Percentiles rank a stretch among this genome's conserved stretches.
These are phyloP conservation scores for Mesoligia furuncula DNA, from an alignment of 2,888 invertebrate genomes.

Conservation along the genomic window DNA sequence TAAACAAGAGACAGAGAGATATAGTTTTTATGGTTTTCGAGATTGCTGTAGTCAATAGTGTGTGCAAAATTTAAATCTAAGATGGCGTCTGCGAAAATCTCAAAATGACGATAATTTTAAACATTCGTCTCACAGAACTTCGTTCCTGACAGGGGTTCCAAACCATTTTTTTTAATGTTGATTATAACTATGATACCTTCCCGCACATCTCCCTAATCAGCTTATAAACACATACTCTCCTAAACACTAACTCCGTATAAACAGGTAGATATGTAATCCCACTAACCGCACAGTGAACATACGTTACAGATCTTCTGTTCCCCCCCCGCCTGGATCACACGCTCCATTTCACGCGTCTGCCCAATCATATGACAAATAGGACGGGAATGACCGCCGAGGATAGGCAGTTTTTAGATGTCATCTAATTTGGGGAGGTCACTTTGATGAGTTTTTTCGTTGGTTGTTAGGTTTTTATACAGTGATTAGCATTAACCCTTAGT, in stretches of 20 bases:
- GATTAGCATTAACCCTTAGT: too few species aligned
- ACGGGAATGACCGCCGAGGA: slow-evolving; percentile 31
- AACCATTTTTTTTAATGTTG: too few species aligned
- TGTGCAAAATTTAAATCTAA: too few species aligned
- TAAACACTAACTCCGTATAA: neutral
- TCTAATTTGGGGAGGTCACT: slow-evolving; percentile 39
- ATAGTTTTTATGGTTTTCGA: too few species aligned
- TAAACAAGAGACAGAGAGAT: too few species aligned
- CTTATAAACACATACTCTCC: neutral
- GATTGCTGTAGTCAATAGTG: too few species aligned
- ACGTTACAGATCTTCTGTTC: slow-evolving; percentile 31
- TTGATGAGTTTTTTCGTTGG: slow-evolving; percentile 10
- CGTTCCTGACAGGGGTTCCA: too few species aligned
- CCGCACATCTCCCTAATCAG: neutral
- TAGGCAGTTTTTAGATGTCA: slow-evolving; percentile 42
- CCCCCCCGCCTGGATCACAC: slow-evolving; percentile 37
- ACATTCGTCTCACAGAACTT: too few species aligned
- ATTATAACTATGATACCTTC: neutral
- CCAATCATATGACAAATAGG: slow-evolving; percentile 61
- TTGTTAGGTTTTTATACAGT: neutral
- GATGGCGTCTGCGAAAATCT: too few species aligned
- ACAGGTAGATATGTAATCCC: slow-evolving; percentile 3
- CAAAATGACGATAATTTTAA: too few species aligned
- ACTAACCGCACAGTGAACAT: slow-evolving; percentile 16
- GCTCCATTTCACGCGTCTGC: slow-evolving; percentile 59